Conservation (phyloP, 2,113 vertebrate species). For the Glaucomys volans region DNA sequence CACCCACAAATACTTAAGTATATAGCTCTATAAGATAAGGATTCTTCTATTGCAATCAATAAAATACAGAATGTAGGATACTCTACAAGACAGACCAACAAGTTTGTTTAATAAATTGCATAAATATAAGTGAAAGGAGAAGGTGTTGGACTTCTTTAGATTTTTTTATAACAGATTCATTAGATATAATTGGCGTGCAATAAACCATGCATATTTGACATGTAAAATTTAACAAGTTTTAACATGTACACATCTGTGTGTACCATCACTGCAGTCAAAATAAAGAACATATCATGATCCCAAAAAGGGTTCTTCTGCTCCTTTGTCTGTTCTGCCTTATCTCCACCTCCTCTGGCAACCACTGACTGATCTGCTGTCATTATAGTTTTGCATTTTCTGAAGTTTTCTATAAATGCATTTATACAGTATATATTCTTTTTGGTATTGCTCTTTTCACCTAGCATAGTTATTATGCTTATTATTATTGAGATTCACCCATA, state of each 20-base stretch:
- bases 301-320: not conserved
- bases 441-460: not conserved
- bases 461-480: not conserved
- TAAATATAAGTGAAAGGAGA: not conserved
- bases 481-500: not conserved
- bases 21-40: not conserved
- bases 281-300: not conserved
- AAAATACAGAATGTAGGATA: conserved; percentile 40
- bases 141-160: conserved; percentile 13
- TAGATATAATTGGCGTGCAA: not conserved
- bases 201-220: not conserved
- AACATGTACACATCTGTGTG: not conserved
- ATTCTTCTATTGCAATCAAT: not conserved
- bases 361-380: not conserved
- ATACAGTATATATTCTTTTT: not conserved
- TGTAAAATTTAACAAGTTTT: conserved; percentile 13
- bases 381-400: conserved; percentile 12
- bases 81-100: not conserved
- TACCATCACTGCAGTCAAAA: not conserved
- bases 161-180: not conserved
- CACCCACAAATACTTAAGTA: not conserved
- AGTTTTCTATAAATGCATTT: conserved; percentile 43
- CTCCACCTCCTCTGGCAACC: not conserved
- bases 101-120: conserved; percentile 27
- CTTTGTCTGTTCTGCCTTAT: not conserved